phyloP scores from a whole-genome alignment of 2,113 vertebrate genomes.

The Xenopus tropicalis region DNA sequence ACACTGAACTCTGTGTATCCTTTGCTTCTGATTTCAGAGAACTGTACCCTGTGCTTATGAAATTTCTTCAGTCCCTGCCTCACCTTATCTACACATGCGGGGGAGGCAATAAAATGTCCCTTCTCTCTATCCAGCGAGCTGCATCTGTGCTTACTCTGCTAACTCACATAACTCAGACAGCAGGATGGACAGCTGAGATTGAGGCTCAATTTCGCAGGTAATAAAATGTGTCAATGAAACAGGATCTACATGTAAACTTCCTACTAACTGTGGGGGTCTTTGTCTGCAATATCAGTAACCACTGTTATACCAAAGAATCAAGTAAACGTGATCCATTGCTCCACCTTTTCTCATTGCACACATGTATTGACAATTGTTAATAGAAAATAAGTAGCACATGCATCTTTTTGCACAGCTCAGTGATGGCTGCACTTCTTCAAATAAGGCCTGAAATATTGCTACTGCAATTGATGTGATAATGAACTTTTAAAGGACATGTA shows the following conservation, averaged over 20 bases:
- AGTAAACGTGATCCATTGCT: no score
- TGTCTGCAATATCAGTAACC: no score
- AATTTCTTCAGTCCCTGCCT: slow-evolving; percentile 69
- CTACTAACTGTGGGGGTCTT: not conserved
- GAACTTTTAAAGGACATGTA: no score
- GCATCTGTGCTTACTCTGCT: slow-evolving; percentile 76
- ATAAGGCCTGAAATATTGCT: no score
- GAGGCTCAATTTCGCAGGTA: slow-evolving; percentile 72
- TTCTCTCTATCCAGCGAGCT: slow-evolving; percentile 67
- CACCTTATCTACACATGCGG: slow-evolving; percentile 35
- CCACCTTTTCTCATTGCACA: no score
- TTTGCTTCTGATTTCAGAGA: slow-evolving; percentile 64
- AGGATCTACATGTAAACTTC: slow-evolving; percentile 3
- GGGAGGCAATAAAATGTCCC: slow-evolving; percentile 44
- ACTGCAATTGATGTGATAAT: no score
- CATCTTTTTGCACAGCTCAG: no score
- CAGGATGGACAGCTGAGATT: slow-evolving; percentile 69
- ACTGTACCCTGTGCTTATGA: slow-evolving; percentile 83
- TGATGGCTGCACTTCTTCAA: no score
- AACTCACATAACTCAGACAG: slow-evolving; percentile 78
- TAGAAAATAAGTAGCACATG: no score
- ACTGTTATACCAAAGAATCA: not conserved
- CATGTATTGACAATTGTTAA: no score
- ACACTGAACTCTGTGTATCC: no score
- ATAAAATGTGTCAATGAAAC: not conserved